Percentiles rank a stretch among this genome's conserved stretches.
Conservation (phyloP, 2,888 invertebrate genomes). For the Elmis aenea region DNA sequence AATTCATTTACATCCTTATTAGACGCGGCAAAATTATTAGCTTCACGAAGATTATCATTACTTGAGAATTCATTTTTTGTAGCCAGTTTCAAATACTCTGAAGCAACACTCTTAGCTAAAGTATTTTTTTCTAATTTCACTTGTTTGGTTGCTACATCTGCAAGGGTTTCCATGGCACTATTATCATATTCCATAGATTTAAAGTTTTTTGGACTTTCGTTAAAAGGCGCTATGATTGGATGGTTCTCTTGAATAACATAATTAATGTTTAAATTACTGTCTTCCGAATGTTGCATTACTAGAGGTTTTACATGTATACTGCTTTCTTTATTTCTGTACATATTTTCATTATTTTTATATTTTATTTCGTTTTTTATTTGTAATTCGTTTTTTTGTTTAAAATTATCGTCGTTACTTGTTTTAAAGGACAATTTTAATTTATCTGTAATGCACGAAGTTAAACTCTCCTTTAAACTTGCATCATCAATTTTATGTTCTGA, state of each 20-base stretch:
- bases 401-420: background rate
- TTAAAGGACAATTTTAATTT: too few relatives aligned
- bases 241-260: conserved; percentile 20
- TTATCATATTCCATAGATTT: conserved; percentile 38
- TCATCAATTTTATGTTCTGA: too few relatives aligned
- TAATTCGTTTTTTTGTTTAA: background rate
- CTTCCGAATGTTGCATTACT: background rate
- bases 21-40: conserved; percentile 25
- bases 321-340: too few relatives aligned
- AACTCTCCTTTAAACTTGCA: background rate
- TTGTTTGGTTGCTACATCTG: conserved; percentile 46
- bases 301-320: too few relatives aligned
- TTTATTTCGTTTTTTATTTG: background rate
- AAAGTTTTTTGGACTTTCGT: conserved; percentile 13
- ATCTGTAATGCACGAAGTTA: too few relatives aligned
- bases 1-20: conserved; percentile 42
- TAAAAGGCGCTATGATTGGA: conserved; percentile 12
- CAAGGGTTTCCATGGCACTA: conserved; percentile 47
- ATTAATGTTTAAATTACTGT: conserved; percentile 18
- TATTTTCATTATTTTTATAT: background rate
- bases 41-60: conserved; percentile 26
- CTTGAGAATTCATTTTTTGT: conserved; percentile 39
- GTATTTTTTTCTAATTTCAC: conserved; percentile 46
- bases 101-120: conserved; percentile 61
- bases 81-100: conserved; percentile 61